A percentile compares a stretch with the other conserved stretches of the same genome.
Evolutionary conservation across 1,140 invertebrate genomes (phyloP).

Genomic region (Drosophila parabipectinata): DNA sequence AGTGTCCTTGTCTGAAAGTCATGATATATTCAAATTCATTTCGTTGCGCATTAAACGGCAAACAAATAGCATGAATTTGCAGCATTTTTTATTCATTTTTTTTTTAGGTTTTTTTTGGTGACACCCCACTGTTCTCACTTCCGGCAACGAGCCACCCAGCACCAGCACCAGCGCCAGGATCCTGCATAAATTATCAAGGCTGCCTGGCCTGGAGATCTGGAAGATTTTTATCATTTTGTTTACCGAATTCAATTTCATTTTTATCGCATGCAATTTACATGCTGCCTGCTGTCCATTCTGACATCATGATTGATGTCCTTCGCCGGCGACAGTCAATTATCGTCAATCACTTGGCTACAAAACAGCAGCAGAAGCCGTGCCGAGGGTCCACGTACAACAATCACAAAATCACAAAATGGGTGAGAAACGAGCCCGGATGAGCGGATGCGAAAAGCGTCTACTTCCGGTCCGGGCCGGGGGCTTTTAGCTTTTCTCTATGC

Average conservation of each 20-base stretch:
- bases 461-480: background rate
- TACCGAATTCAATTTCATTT: conserved; percentile 76
- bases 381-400: conserved; percentile 9
- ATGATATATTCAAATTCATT: conserved; percentile 72
- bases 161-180: background rate
- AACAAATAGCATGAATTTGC: conserved; percentile 69
- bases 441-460: conserved; percentile 14
- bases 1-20: conserved; percentile 56
- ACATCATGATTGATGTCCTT: conserved; percentile 76
- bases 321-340: conserved; percentile 80
- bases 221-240: conserved; percentile 80
- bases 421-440: background rate
- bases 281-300: conserved; percentile 74
- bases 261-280: conserved; percentile 80
- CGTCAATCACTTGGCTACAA: conserved; percentile 72
- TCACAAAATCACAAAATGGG: conserved; percentile 2
- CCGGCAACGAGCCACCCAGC: conserved; percentile 1
- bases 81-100: conserved; percentile 33
- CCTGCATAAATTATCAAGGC: conserved; percentile 70
- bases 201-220: background rate
- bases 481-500: background rate
- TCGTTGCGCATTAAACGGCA: conserved; percentile 61
- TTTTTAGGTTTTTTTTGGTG: background rate
- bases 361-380: conserved; percentile 1
- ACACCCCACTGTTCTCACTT: conserved; percentile 22